phyloP scores from a whole-genome alignment of 2,888 invertebrate species.

The Aphidoletes aphidimyza region DNA sequence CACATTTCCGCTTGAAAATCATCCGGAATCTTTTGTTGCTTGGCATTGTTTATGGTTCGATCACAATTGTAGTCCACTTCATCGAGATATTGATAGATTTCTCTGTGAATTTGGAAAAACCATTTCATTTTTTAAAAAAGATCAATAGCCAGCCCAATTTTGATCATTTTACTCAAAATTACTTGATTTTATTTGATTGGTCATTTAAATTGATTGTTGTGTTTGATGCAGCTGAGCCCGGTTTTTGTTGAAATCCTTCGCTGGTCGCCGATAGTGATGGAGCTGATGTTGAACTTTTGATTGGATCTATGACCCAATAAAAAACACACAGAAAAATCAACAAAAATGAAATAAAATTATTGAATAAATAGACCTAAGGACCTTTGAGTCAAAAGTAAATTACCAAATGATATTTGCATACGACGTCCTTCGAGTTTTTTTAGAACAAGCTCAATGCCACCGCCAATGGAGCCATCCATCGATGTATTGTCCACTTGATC shows the following conservation, averaged over 20 bases:
- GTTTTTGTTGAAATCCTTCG: conserved; percentile 5
- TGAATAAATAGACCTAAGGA: too few species aligned
- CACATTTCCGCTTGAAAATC: conserved; percentile 63
- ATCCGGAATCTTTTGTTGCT: conserved; percentile 64
- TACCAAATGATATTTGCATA: conserved; percentile 60
- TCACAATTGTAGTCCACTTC: conserved; percentile 66
- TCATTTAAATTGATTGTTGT: not conserved
- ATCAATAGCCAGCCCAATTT: not conserved
- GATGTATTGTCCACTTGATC: conserved; percentile 61
- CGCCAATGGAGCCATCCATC: conserved; percentile 65
- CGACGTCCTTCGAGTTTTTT: conserved; percentile 64
- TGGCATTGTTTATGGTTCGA: conserved; percentile 64
- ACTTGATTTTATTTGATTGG: conserved; percentile 30
- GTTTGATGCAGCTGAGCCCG: not conserved
- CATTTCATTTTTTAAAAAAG: not conserved
- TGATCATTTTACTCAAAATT: not conserved
- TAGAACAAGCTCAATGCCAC: conserved; percentile 66
- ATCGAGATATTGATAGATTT: conserved; percentile 65
- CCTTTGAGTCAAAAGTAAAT: too few species aligned
- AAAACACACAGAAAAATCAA: not conserved
- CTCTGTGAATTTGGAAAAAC: too few species aligned
- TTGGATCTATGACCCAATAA: not conserved
- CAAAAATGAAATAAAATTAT: not conserved
- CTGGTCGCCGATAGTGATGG: not conserved
- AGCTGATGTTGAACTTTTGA: not conserved